Evolutionary conservation across 30 jellyfish, hydroid and myxozoan genomes (phyloP), one percentile per base, ranked within the genome.

Genomic region (Morbakka virulenta): DNA sequence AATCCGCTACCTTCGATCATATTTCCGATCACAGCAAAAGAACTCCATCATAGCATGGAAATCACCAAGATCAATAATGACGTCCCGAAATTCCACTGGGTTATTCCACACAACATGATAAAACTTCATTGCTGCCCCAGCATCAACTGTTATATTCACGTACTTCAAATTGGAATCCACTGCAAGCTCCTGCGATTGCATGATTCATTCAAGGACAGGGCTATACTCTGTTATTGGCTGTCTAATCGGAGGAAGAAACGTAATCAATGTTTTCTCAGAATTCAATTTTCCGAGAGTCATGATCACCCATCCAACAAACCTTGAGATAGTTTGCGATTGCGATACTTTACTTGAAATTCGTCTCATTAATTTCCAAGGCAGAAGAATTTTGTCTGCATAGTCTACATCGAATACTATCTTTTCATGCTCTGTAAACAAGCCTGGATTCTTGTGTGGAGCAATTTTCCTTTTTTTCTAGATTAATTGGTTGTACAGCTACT

Each of bases 21-120:
- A 23, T 35, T 69, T 36, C 85, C 81, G 32, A 74, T 74, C 3
- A 29, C 28, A 28, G 78, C 49, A 71, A 50, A 74, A 57, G 30
- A 81, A 61, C 14, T 25, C 86, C 80, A 81, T 62, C 86, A 69
- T 69, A 4, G 80, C 81, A 47, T 31, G 85, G 32, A 79, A 79
- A 23, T 67, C 90, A 3, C 82, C 90, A 1, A 65, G 27, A 17
- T 79, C 76, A 22, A 79, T 26, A 32, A 79, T 17, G 76, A 79
- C 41, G 17, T 77, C 81, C 52, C 33, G 22, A 34, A 72, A 72
- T 25, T 69, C 81, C 2, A 13, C 81, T 3, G 81, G 81, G 29
- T 69, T 30, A 67, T 69, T 69, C 81, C 81, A 69, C 33, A 69
- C 48, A 17, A 69, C 81, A 34, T 30, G 81, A n/a, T 0, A 69